These are phyloP conservation scores for Pardalotus punctatus DNA, from an alignment of 2,113 vertebrate species.

Conservation along the genomic window DNA sequence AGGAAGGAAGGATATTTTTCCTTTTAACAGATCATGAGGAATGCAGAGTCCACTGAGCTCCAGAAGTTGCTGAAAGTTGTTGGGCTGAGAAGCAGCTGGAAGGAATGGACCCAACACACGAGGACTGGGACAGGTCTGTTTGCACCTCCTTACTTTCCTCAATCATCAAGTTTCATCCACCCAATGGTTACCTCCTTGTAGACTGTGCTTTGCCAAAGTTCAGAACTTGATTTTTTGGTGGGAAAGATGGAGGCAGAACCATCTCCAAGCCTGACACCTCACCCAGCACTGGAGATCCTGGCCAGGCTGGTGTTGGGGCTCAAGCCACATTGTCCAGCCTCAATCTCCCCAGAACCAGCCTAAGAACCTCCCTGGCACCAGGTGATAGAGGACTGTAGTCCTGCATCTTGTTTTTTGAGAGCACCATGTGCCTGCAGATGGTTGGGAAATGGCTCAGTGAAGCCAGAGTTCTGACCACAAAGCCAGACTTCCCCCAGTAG, in stretches of 20 bases:
- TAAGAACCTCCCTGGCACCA: not conserved
- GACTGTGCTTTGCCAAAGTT: not conserved
- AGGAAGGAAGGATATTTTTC: too few species aligned
- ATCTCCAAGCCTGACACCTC: not conserved
- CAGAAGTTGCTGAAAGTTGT: not conserved
- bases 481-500: not conserved
- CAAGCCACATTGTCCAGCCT: not conserved
- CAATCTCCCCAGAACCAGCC: not conserved
- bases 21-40: not conserved
- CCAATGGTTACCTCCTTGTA: not conserved
- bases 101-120: not conserved
- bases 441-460: not conserved
- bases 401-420: not conserved
- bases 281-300: not conserved
- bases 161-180: not conserved
- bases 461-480: not conserved
- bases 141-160: not conserved
- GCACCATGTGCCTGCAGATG: rapidly evolving
- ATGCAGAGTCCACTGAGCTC: not conserved
- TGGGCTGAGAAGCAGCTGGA: not conserved
- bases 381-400: not conserved
- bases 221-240: not conserved
- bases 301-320: not conserved
- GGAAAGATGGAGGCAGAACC: not conserved
- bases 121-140: not conserved